Percentiles rank a stretch among this genome's conserved stretches.
Evolutionary conservation across 2,113 vertebrate genomes (phyloP).

Genomic region (Rhinopomastus cyanomelas): DNA sequence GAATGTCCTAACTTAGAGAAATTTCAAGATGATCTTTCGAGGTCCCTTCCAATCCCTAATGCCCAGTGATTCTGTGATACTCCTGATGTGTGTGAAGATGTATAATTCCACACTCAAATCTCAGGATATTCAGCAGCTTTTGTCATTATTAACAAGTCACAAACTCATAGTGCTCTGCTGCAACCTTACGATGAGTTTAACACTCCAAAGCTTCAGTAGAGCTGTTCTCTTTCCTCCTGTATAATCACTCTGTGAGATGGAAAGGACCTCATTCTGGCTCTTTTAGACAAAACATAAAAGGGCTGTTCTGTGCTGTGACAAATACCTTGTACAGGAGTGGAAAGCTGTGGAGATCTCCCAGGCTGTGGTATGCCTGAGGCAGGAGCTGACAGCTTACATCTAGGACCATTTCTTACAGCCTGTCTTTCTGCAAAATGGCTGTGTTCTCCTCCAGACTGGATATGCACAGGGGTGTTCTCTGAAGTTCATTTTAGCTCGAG

Average conservation of each 20-base stretch:
- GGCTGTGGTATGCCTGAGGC: neutral
- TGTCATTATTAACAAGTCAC: neutral
- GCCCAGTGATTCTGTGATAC: too few relatives aligned
- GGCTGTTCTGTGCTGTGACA: neutral
- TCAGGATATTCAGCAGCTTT: neutral
- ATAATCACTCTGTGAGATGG: neutral
- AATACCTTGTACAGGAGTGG: neutral
- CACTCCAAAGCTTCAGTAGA: neutral
- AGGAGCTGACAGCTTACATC: neutral
- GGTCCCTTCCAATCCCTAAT: too few relatives aligned
- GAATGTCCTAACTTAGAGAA: neutral
- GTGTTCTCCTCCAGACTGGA: neutral
- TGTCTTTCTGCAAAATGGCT: neutral
- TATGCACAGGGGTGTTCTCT: neutral
- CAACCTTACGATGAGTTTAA: neutral
- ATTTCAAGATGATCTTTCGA: too few relatives aligned
- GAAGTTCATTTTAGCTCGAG: neutral
- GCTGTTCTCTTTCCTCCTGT: neutral
- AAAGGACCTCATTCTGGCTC: neutral
- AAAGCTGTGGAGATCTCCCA: neutral
- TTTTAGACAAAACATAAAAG: neutral
- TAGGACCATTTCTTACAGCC: neutral
- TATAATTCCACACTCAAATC: neutral
- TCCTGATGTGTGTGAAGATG: neutral
- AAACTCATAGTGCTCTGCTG: neutral